These are phyloP conservation scores for Otocyon megalotis DNA, from an alignment of 2,113 vertebrate genomes.

Conservation along the genomic window DNA sequence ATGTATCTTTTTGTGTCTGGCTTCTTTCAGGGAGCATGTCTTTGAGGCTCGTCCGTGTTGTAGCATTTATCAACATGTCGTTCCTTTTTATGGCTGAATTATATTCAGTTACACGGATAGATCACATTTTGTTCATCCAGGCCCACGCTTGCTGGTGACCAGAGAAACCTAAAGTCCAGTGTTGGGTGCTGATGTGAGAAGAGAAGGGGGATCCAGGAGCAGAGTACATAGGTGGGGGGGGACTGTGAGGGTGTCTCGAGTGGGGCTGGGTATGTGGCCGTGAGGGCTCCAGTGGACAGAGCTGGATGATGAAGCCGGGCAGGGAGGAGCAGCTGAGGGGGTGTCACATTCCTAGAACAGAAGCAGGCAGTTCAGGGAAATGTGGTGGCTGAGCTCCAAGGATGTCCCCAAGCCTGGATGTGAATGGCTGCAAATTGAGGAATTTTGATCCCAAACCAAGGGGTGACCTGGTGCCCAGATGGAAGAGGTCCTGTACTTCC, in stretches of 20 bases:
- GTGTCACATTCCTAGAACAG: background rate
- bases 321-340: background rate
- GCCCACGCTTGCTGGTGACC: background rate
- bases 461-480: background rate
- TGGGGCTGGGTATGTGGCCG: background rate
- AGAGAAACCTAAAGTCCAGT: background rate
- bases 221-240: background rate
- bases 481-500: conserved; percentile 31
- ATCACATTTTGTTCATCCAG: background rate
- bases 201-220: background rate
- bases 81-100: background rate
- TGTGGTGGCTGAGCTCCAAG: background rate
- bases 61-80: background rate
- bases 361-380: background rate
- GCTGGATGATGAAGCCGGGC: background rate
- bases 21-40: background rate
- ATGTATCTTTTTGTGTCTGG: background rate
- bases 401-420: conserved; percentile 38
- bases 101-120: background rate
- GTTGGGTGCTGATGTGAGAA: background rate
- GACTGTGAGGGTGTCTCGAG: background rate
- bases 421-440: conserved; percentile 20
- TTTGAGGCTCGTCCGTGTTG: background rate
- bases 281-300: background rate
- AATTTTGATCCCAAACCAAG: conserved; percentile 23